Percentiles rank a stretch among this genome's conserved stretches.
Conservation (phyloP, 1,140 invertebrate genomes). For the Neodiprion virginianus region DNA sequence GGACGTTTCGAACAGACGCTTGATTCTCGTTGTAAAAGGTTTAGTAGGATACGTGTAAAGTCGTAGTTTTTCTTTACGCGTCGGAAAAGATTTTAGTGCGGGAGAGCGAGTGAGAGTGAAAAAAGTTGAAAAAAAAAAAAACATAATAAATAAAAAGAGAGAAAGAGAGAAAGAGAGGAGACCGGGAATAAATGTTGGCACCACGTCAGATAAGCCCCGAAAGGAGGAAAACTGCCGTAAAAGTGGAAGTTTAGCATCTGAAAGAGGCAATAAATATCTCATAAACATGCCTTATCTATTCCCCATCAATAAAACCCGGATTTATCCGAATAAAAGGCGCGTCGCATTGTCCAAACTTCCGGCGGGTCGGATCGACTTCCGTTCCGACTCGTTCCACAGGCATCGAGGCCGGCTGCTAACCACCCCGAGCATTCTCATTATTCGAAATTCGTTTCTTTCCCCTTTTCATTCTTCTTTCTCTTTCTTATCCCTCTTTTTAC, state of each 20-base stretch:
- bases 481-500: background rate
- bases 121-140: too few relatives aligned
- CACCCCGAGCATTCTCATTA: background rate
- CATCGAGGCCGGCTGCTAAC: background rate
- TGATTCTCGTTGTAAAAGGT: too few relatives aligned
- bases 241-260: background rate
- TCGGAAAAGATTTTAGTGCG: too few relatives aligned
- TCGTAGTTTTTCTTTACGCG: too few relatives aligned
- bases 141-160: too few relatives aligned
- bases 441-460: background rate
- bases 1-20: too few relatives aligned
- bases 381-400: background rate
- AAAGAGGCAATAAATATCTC: constrained; percentile 10
- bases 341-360: constrained; percentile 14
- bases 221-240: background rate
- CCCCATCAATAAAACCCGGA: constrained; percentile 10
- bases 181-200: background rate
- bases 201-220: background rate
- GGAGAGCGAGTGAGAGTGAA: too few relatives aligned
- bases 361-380: background rate
- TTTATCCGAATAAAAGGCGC: background rate
- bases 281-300: constrained; percentile 15
- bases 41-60: too few relatives aligned
- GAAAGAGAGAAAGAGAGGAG: too few relatives aligned
- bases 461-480: background rate